Evolutionary conservation across 1,140 invertebrate genomes (phyloP).

Genomic region (Atta texana): DNA sequence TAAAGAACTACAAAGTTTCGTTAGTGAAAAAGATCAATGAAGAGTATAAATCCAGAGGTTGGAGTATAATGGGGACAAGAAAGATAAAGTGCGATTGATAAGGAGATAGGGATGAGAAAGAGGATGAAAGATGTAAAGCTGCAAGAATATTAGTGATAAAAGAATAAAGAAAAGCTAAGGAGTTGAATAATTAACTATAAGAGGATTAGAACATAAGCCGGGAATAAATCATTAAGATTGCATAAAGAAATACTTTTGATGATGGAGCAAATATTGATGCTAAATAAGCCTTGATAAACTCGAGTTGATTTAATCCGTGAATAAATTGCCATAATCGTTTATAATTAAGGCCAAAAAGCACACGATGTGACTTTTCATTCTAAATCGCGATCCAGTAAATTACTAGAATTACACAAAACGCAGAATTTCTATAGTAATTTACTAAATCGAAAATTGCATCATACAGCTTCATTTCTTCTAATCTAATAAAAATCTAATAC

Average conservation of each 20-base stretch:
- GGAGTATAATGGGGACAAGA: not conserved
- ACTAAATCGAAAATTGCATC: too few species aligned
- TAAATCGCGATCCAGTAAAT: too few species aligned
- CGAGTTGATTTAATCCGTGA: too few species aligned
- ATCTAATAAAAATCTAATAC: too few species aligned
- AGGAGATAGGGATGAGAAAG: not conserved
- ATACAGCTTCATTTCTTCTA: too few species aligned
- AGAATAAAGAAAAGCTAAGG: conserved; percentile 27
- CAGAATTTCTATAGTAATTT: too few species aligned
- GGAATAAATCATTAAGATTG: conserved; percentile 30
- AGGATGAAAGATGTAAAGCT: conserved; percentile 11
- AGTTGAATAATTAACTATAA: conserved; percentile 46
- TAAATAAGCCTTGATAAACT: not conserved
- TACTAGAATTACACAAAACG: too few species aligned
- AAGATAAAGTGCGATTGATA: conserved; percentile 51
- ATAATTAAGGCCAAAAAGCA: too few species aligned
- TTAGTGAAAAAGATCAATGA: conserved; percentile 24
- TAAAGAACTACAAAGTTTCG: conserved; percentile 27
- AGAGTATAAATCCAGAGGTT: not conserved
- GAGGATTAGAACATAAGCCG: not conserved
- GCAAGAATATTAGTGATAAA: conserved; percentile 34
- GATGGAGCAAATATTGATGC: not conserved
- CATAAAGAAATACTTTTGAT: not conserved
- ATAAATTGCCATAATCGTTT: too few species aligned
- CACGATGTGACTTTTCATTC: too few species aligned